Evolutionary conservation across 2,888 invertebrate species (phyloP).

Genomic region (Autographa gamma): DNA sequence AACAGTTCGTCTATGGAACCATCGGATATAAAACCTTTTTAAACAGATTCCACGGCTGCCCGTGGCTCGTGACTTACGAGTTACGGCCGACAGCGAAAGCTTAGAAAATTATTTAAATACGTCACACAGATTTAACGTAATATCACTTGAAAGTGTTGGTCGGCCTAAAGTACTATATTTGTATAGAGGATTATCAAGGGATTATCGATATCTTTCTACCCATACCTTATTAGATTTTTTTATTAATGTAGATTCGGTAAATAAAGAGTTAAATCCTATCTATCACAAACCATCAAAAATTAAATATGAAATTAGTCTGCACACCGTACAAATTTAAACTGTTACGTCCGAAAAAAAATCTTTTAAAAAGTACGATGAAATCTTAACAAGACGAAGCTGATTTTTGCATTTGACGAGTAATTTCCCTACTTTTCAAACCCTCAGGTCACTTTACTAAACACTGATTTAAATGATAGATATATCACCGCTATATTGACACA

Average conservation of each 20-base stretch:
- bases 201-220: constrained; percentile 6
- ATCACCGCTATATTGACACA: constrained; percentile 36
- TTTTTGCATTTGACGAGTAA: too few relatives aligned
- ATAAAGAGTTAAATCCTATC: too few relatives aligned
- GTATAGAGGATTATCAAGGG: constrained; percentile 28
- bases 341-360: too few relatives aligned
- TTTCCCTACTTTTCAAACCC: neutral
- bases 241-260: too few relatives aligned
- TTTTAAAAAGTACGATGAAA: too few relatives aligned
- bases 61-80: constrained; percentile 59
- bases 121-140: constrained; percentile 42
- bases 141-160: constrained; percentile 41
- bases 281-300: too few relatives aligned
- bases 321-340: too few relatives aligned
- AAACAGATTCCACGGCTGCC: constrained; percentile 42
- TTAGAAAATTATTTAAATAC: constrained; percentile 48
- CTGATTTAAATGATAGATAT: neutral
- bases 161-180: constrained; percentile 13
- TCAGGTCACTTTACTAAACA: neutral
- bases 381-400: too few relatives aligned
- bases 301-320: too few relatives aligned
- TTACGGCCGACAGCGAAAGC: constrained; percentile 56
- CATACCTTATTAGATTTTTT: neutral
- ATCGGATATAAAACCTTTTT: constrained; percentile 25
- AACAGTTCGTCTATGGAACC: constrained; percentile 10